Percentiles rank a stretch among this genome's conserved stretches.
phyloP scores from a whole-genome alignment of 2,888 invertebrate genomes.

The Andrena praecox region DNA sequence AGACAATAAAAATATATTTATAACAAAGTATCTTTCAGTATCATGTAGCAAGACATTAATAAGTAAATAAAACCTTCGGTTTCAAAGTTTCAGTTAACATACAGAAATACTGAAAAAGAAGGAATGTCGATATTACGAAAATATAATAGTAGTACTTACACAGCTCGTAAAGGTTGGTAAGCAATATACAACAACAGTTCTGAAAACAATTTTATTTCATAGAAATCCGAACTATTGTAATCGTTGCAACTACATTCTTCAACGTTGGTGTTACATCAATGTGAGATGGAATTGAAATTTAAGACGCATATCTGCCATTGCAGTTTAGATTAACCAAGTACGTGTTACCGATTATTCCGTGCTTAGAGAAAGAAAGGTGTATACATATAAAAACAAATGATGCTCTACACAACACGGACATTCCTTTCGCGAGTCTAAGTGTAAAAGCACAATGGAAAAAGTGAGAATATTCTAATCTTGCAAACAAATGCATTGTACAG shows the following conservation, averaged over 20 bases:
- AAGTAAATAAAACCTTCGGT: no score
- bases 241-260: slow-evolving; percentile 75
- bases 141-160: no score
- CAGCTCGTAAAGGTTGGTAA: slow-evolving; percentile 12
- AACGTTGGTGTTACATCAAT: slow-evolving; percentile 62
- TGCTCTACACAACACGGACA: slow-evolving; percentile 36
- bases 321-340: slow-evolving; percentile 38
- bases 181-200: slow-evolving; percentile 64
- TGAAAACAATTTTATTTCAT: slow-evolving; percentile 82
- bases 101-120: no score
- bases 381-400: slow-evolving; percentile 57
- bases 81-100: no score
- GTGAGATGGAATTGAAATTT: slow-evolving; percentile 40
- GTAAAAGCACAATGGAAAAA: slow-evolving; percentile 60
- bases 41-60: no score
- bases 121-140: no score
- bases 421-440: slow-evolving; percentile 37
- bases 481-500: slow-evolving; percentile 55
- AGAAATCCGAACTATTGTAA: slow-evolving; percentile 77
- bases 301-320: slow-evolving; percentile 55
- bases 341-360: slow-evolving; percentile 32
- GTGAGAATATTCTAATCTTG: slow-evolving; percentile 40
- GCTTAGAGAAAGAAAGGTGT: slow-evolving; percentile 41
- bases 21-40: no score
- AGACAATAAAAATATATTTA: no score